Evolutionary conservation across 2,888 invertebrate genomes (phyloP).

Genomic region (Oscheius sp.): DNA sequence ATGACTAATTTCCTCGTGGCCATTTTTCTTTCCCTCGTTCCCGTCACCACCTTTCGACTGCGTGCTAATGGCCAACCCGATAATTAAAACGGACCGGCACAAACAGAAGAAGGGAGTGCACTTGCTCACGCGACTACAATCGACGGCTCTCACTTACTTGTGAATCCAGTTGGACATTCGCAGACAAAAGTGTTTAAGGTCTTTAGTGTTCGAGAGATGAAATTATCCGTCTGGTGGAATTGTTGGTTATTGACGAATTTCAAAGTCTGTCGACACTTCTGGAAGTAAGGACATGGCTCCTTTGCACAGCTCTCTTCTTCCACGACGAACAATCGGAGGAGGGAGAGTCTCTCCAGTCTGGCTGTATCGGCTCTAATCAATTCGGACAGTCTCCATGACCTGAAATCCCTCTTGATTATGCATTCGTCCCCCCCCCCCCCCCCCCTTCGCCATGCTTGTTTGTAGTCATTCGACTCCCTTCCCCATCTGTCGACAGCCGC

Average conservation of each 20-base stretch:
- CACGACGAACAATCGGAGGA: conserved; percentile 50
- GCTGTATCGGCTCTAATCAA: conserved; percentile 43
- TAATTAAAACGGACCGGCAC: conserved; percentile 24
- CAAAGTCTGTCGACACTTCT: conserved; percentile 62
- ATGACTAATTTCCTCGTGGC: no score
- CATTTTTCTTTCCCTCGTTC: no score
- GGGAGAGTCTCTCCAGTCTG: conserved; percentile 51
- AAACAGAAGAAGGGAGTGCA: conserved; percentile 23
- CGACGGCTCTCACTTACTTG: conserved; percentile 54
- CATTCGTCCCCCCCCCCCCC: conserved; percentile 30
- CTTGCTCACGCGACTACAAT: conserved; percentile 21
- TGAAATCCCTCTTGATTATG: conserved; percentile 49
- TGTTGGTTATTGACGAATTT: conserved; percentile 58
- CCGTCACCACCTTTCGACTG: no score
- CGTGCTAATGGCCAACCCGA: conserved; percentile 20
- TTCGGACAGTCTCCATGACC: conserved; percentile 58
- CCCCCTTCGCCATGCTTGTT: conserved; percentile 32
- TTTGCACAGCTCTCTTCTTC: conserved; percentile 60
- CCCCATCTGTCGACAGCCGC: conserved; percentile 3
- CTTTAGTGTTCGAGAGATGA: conserved; percentile 60
- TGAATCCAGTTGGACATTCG: conserved; percentile 68
- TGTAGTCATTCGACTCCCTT: conserved; percentile 9
- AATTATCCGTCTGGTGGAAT: conserved; percentile 65
- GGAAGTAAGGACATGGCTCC: conserved; percentile 67
- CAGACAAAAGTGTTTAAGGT: conserved; percentile 65